These are phyloP conservation scores for Neofelis nebulosa DNA, from an alignment of 2,113 vertebrate genomes.

Conservation along the genomic window DNA sequence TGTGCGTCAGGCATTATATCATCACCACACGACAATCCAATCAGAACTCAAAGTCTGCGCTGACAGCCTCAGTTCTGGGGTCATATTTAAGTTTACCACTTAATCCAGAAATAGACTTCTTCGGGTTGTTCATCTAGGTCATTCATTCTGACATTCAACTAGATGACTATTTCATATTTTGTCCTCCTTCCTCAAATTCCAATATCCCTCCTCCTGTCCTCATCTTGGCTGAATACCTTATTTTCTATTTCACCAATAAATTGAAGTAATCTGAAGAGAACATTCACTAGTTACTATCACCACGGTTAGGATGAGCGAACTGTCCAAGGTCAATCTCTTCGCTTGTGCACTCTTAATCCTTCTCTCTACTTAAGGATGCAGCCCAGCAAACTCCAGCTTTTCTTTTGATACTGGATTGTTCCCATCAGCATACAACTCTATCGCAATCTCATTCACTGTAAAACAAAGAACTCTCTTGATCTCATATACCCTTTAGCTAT, in stretches of 20 bases:
- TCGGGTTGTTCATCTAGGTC: not conserved
- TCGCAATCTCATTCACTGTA: not conserved
- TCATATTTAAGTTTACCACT: conserved; percentile 20
- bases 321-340: not conserved
- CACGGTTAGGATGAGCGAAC: not conserved
- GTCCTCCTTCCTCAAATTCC: not conserved
- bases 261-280: not conserved
- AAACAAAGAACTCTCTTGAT: not conserved
- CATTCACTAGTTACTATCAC: not conserved
- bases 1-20: not conserved
- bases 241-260: not conserved
- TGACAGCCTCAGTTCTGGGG: not conserved
- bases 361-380: not conserved
- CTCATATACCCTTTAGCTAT: not conserved
- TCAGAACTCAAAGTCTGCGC: not conserved
- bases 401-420: not conserved
- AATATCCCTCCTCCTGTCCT: not conserved
- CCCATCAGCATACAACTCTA: not conserved
- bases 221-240: not conserved
- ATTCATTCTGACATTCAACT: not conserved
- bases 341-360: not conserved
- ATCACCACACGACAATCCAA: conserved; percentile 1
- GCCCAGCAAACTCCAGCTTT: not conserved
- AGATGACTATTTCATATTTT: not conserved
- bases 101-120: not conserved